Conservation (phyloP, 1,140 invertebrate species). For the Phymorhynchus buccinoides region DNA sequence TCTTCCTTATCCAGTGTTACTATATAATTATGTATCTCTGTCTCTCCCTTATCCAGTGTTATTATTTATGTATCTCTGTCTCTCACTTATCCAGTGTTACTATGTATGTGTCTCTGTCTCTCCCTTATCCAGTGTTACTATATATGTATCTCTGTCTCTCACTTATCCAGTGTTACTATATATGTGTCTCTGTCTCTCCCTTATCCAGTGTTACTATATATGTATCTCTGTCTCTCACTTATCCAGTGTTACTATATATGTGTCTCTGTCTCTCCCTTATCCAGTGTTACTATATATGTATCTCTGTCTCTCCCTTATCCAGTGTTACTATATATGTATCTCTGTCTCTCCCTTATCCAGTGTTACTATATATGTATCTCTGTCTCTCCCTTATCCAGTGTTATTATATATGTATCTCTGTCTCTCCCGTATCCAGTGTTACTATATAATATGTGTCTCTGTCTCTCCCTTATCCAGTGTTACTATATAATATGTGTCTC, state of each 20-base stretch:
- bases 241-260: no score
- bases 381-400: no score
- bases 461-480: background rate
- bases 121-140: background rate
- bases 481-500: background rate
- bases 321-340: no score
- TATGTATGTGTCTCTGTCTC: background rate
- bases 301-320: no score
- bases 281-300: no score
- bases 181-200: background rate
- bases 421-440: no score
- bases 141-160: background rate
- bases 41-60: background rate
- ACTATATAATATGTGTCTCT: background rate
- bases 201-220: no score
- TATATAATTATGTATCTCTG: background rate
- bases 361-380: background rate
- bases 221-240: no score
- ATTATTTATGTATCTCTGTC: slow-evolving; percentile 15
- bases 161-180: background rate
- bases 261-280: no score
- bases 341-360: background rate
- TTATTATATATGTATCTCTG: background rate
- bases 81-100: no score
- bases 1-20: no score